Conservation (phyloP, 2,797 vertebrate species). For the Catharus ustulatus region DNA sequence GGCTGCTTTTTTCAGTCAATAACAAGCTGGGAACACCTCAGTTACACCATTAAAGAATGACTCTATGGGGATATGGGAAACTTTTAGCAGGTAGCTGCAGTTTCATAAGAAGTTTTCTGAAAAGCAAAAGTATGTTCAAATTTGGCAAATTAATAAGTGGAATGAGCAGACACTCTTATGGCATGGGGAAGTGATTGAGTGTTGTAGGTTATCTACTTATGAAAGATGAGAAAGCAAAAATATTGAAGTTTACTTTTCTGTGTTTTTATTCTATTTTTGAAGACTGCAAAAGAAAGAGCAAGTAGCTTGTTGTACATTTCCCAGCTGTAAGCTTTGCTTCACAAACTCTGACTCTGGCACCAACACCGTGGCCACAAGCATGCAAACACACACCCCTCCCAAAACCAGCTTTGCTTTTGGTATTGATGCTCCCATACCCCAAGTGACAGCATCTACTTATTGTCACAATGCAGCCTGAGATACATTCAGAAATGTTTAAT, state of each 20-base stretch:
- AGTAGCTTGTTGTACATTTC: background rate
- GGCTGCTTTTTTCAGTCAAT: background rate
- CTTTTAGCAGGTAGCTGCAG: background rate
- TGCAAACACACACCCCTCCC: rapidly evolving
- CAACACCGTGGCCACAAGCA: rapidly evolving
- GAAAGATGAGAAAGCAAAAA: background rate
- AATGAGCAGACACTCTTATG: background rate
- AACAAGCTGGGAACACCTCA: background rate
- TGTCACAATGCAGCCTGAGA: background rate
- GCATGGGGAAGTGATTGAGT: background rate
- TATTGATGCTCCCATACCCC: background rate
- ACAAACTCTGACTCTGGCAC: background rate
- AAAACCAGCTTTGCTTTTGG: background rate
- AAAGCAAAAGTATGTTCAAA: background rate
- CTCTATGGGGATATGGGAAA: background rate
- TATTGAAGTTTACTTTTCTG: background rate
- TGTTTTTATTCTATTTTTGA: background rate
- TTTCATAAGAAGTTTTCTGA: background rate
- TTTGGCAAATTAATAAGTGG: background rate
- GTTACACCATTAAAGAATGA: background rate
- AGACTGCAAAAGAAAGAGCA: background rate
- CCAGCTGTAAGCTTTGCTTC: background rate
- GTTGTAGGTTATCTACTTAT: background rate
- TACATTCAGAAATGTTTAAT: background rate
- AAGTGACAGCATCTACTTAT: background rate